Evolutionary conservation across 1,140 invertebrate genomes (phyloP).

Genomic region (Drosophila paulistorum): DNA sequence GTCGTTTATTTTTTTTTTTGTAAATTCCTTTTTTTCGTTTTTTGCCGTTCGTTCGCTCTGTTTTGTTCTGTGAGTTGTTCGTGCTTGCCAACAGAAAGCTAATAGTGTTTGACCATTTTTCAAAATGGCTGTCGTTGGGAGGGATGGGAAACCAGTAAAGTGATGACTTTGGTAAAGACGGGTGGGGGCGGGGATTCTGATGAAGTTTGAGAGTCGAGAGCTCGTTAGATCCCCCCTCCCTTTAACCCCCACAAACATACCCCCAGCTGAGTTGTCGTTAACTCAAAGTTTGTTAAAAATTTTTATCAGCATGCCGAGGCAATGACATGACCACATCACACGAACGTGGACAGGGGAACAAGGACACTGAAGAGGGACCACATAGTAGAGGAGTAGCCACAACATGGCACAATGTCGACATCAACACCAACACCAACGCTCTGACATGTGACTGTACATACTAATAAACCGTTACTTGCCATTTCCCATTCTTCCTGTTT

Average conservation of each 20-base stretch:
- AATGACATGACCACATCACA: conserved; percentile 79
- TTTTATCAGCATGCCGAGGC: conserved; percentile 74
- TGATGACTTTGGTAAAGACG: conserved; percentile 10
- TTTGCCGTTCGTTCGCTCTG: neutral
- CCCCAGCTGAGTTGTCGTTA: conserved; percentile 60
- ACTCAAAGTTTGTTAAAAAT: conserved; percentile 79
- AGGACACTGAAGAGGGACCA: conserved; percentile 25
- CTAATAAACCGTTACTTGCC: conserved; percentile 72
- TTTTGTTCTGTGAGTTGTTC: conserved; percentile 32
- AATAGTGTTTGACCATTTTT: conserved; percentile 81
- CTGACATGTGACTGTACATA: conserved; percentile 69
- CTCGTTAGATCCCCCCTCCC: conserved; percentile 28
- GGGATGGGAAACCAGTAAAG: conserved; percentile 25
- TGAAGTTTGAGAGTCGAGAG: conserved; percentile 17
- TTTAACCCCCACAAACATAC: conserved; percentile 27
- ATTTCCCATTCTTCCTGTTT: neutral
- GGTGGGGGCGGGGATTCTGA: neutral
- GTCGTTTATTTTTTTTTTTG: conserved; percentile 5
- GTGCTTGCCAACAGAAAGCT: conserved; percentile 59
- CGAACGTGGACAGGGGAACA: conserved; percentile 43
- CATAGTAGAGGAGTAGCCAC: conserved; percentile 39
- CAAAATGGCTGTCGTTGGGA: conserved; percentile 54
- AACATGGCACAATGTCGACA: conserved; percentile 56
- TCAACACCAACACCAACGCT: conserved; percentile 6
- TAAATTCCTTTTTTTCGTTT: conserved; percentile 11